Percentiles rank a stretch among this genome's conserved stretches.
These are phyloP conservation scores for Hemaris fuciformis DNA, from an alignment of 2,888 invertebrate species.

Conservation along the genomic window DNA sequence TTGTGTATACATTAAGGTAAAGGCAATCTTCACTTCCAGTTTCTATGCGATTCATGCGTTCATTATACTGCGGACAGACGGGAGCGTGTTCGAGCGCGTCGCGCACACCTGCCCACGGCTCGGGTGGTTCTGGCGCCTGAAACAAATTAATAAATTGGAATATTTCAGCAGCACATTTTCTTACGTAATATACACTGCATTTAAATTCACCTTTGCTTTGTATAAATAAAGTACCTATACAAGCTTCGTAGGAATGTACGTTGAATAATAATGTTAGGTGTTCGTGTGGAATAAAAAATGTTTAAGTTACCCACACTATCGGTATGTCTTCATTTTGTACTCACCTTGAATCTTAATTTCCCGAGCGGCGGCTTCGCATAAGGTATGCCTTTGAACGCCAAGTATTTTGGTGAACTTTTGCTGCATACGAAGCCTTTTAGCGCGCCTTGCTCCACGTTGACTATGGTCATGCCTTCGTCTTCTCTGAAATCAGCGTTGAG, in stretches of 20 bases:
- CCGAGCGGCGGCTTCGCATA: conserved; percentile 83
- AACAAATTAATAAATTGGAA: conserved; percentile 7
- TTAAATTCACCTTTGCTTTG: not conserved
- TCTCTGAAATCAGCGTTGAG: conserved; percentile 17
- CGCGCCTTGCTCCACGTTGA: conserved; percentile 56
- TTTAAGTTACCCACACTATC: conserved; percentile 35
- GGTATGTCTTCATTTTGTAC: conserved; percentile 40
- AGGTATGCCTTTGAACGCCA: conserved; percentile 80
- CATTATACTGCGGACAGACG: conserved; percentile 73
- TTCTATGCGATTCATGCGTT: conserved; percentile 71
- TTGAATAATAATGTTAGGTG: conserved; percentile 42
- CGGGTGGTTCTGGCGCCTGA: conserved; percentile 69
- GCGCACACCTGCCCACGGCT: conserved; percentile 61
- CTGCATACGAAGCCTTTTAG: conserved; percentile 57
- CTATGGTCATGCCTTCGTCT: conserved; percentile 46
- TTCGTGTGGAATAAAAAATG: conserved; percentile 39
- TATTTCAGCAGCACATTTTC: not conserved
- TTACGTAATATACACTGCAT: not conserved
- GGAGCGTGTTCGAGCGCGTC: conserved; percentile 66
- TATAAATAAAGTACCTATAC: not conserved
- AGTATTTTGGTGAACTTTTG: conserved; percentile 48
- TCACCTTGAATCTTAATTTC: conserved; percentile 82
- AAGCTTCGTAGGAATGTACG: not conserved
- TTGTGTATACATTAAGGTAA: conserved; percentile 85
- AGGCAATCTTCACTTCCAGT: conserved; percentile 84